Evolutionary conservation across 2,113 vertebrate species (phyloP), one percentile per base, ranked within the genome.

Genomic region (Phasianus colchicus): DNA sequence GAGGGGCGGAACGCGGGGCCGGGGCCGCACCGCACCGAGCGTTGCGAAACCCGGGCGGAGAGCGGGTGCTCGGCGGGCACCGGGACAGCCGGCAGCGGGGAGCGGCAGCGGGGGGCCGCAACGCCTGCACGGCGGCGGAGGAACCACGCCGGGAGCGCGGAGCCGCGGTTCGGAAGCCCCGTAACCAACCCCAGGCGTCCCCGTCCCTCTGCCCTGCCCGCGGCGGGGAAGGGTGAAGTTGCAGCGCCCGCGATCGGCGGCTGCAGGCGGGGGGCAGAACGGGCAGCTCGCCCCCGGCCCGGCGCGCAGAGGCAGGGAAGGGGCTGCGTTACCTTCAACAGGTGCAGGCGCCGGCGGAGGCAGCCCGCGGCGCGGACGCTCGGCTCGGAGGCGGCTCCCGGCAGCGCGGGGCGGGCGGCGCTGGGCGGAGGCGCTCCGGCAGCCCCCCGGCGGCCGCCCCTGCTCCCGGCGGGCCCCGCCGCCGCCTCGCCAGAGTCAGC

Each of bases 301-400:
- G 72, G 67, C 77, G 29, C 29, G 48, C 50, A 9, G 50, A 27
- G 25, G 50, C 25, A 54, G 9, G 61, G 13, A 25, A 66, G 43
- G 70, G 81, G 52, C 77, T 72, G 72, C 27, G 72, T 79, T 87
- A 90, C 92, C 94, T 95, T 88, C 95, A 95, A 96, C 94, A 96
- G 95, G 95, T 96, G 94, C 86, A 82, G 89, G 72, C 72, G 75
- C 71, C 83, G 61, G 70, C 69, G 43, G 83, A 4, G 32, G 74
- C 9, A 74, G 83, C 45, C 83, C 92, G 29, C 54, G 54, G 54
- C 38, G 86, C 85, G 55, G 38, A 10, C 27, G 34, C 30, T 24
- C 43, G 43, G 45, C 36, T 43, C 27, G 34, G 21, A 36, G 65
- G 74, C 71, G 47, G 45, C 45, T 14, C 10, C 45, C 65, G 12